phyloP scores from a whole-genome alignment of 2,113 vertebrate genomes.

The Urocitellus parryii region DNA sequence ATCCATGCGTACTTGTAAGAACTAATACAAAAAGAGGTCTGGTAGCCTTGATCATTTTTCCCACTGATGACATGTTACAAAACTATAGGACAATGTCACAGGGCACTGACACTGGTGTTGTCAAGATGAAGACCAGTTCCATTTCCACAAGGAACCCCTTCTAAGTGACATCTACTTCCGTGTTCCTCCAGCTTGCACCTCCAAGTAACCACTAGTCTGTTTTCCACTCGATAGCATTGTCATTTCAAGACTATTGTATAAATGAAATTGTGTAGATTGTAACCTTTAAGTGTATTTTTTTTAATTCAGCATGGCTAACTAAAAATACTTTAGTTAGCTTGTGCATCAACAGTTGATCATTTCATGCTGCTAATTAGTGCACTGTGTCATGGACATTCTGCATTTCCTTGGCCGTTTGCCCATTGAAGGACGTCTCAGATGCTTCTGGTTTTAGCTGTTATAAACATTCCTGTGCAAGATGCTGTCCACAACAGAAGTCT shows the following conservation, averaged over 20 bases:
- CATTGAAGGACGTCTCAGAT: background rate
- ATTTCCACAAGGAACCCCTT: background rate
- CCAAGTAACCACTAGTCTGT: background rate
- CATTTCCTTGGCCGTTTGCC: background rate
- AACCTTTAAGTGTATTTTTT: background rate
- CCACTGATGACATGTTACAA: background rate
- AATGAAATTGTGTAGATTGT: too few species aligned
- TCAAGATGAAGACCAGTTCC: background rate
- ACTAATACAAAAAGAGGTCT: background rate
- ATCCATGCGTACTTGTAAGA: background rate
- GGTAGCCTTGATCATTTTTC: background rate
- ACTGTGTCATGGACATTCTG: background rate
- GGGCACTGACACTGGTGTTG: rapidly evolving
- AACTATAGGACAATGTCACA: background rate
- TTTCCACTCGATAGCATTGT: background rate
- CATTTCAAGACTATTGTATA: background rate
- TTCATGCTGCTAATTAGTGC: background rate
- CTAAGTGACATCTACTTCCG: background rate
- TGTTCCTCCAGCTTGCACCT: background rate
- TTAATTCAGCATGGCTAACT: background rate
- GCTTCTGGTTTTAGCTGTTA: background rate
- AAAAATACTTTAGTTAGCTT: background rate
- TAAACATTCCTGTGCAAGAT: background rate
- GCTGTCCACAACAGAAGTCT: background rate
- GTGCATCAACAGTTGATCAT: too few species aligned